Base-by-base conservation (phyloP, 2,113 vertebrate genomes). In the Bostrychus sinensis region DNA sequence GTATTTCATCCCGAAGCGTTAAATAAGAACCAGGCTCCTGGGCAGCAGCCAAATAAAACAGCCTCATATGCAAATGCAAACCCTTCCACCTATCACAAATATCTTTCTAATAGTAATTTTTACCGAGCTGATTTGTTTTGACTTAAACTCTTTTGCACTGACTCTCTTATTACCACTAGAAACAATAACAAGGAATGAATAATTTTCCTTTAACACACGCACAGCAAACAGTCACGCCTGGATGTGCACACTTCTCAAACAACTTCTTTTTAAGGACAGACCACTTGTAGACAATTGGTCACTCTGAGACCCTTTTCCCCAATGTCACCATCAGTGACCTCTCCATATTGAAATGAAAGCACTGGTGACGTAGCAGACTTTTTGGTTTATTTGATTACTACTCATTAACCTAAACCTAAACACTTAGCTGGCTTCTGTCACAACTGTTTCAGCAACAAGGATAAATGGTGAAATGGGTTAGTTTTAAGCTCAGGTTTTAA, bases 141-240 rank as follows among this genome's bases (percentile, higher is more conserved):
- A 56, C 22, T 55, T 25, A 59, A 58, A 42, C 65, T 62, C 16
- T 43, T 51, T 14, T 22, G 77, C 56, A 74, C 70, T 62, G 53
- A 67, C 64, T 71, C 75, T 54, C 74, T 69, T 59, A 72, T 82
- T 87, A 72, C 76, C 82, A 79, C 68, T 68, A 83, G 78, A 79
- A 78, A 81, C 66, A 85, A 81, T 77, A 76, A 82, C 38, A 58
- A 69, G 37, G n/a, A 17, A 0, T 16, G n/a, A 60, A 50, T 62
- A 68, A 51, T 56, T 26, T 58, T 25, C 53, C 55, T 80, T 70
- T 66, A 62, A 73, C 38, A 7, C 62, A 65, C 66, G 39, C 69
- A 78, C 38, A 25, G 77, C 73, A 89, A 90, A 91, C 76, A 87
- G 71, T 84, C 85, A 71, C 68, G 42, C 78, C 74, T 89, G 69